Evolutionary conservation across 2,888 invertebrate species (phyloP), one percentile per base, ranked within the genome.

Genomic region (Thalpophila matura): DNA sequence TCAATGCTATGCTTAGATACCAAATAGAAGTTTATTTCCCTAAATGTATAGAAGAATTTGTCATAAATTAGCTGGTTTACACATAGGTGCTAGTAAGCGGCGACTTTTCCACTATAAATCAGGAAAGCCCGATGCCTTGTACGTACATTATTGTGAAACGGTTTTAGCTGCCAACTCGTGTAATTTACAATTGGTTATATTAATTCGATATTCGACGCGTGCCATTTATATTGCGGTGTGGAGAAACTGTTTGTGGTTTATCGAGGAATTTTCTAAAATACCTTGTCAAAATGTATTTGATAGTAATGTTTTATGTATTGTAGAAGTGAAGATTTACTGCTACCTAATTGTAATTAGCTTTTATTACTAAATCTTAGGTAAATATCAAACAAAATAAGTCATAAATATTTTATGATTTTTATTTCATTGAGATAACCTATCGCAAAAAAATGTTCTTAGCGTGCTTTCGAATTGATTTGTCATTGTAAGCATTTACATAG

Each of bases 31-130:
- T 63, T 49, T 77, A 79, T 83, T 76, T 80, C 83, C 83, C 74
- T 79, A 82, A 79, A 84, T 73, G 72, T 82, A 75, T 73, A 51
- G 69, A 80, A 58, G 85, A 84, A 85, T 87, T 85, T 85, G 83
- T 86, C 81, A 82, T 84, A 74, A 71, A 71, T 67, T 54, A 1
- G 12, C 14, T 37, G 5, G 47, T 40, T 12, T 33, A 56, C 29
- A 42, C 35, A 42, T 26, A 37, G 26, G 43, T 22, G 20, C 24
- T 20, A 29, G 38, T 57, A 49, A 56, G 26, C 53, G 43, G 58
- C 27, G 59, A 40, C 58, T 74, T 65, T 72, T 51, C 46, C 9
- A 50, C 29, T 33, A 58, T 56, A 61, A 61, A 63, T 62, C 38
- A 60, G 49, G 35, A 57, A 53, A 45, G 31, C 10, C 14, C 22